These are phyloP conservation scores for Bubo bubo DNA, from an alignment of 2,113 vertebrate genomes.

Conservation along the genomic window DNA sequence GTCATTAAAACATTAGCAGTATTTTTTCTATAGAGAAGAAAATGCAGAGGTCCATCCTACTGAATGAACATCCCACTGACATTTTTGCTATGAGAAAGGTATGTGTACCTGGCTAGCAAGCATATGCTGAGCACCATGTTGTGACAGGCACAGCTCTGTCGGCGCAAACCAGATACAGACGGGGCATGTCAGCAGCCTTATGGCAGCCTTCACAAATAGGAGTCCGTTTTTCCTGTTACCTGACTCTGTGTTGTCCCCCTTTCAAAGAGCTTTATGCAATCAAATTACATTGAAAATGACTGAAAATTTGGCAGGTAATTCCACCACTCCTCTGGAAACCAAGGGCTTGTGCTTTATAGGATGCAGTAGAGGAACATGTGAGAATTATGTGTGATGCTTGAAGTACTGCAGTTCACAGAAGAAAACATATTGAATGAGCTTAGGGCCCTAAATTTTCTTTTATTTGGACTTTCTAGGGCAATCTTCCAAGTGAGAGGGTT, in stretches of 20 bases:
- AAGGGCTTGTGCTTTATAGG: not conserved
- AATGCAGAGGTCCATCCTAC: not conserved
- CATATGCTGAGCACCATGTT: not conserved
- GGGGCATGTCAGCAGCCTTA: not conserved
- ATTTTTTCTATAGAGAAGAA: not conserved
- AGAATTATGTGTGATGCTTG: too few relatives aligned
- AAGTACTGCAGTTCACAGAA: not conserved
- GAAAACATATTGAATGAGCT: not conserved
- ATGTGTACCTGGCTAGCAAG: too few relatives aligned
- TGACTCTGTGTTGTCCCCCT: not conserved
- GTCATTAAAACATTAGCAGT: not conserved
- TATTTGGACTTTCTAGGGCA: not conserved
- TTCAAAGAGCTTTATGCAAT: not conserved
- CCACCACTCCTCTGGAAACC: not conserved
- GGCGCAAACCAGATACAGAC: accelerated
- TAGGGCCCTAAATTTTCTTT: not conserved
- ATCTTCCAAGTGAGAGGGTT: not conserved
- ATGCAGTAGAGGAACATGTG: not conserved
- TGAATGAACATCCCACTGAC: not conserved
- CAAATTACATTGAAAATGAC: not conserved
- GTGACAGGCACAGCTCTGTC: not conserved
- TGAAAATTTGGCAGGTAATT: not conserved
- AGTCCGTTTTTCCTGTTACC: accelerated
- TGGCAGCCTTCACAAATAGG: not conserved
- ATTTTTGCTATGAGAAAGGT: not conserved